Base-by-base conservation (phyloP, 2,797 vertebrate species). In the Falco berigora region DNA sequence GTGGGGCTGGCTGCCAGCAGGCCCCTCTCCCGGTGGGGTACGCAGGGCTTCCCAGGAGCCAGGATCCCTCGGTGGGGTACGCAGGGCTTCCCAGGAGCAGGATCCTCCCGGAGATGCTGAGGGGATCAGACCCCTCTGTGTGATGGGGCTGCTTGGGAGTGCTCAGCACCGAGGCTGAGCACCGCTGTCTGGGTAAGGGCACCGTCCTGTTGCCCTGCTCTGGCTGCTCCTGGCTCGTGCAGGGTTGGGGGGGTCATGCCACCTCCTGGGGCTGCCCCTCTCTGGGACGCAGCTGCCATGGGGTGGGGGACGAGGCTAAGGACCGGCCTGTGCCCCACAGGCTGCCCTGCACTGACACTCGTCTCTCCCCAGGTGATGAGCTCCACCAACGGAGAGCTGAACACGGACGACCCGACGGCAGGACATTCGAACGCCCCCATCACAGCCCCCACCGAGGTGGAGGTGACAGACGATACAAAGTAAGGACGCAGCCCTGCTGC, bases 341-440 rank as follows among this genome's bases (percentile, higher is more conserved):
- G n/a, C 61, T 66, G 44, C 14, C 73, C 73, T 7, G 0, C 0
- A 0, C 73, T 92, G 83, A 96, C 27, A 0, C 61, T 61, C 2
- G 0, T 68, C 28, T 77, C 71, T 42, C 87, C 42, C 2, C 98
- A 99, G 99, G 99, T 99, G 96, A 99, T 99, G 98, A 99, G 99
- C 98, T 99, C 99, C 88, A 99, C 99, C 49, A 99, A 99, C 3
- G 99, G 99, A 21, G 99, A 99, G 98, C 98, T 99, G 97, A 99
- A 99, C 96, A 98, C 99, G 1, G 99, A 99, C 0, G 99, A 99
- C 96, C 99, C 99, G 28, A 99, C 99, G 2, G 99, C 99, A 4
- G 99, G 99, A 97, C 99, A 99, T 97, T 99, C 99, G 76, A 99
- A 99, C 8, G 99, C 99, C 79, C 99, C 99, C 96, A 99, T 99